Evolutionary conservation across 2,888 invertebrate genomes (phyloP).

Genomic region (Watsonalla cultraria): DNA sequence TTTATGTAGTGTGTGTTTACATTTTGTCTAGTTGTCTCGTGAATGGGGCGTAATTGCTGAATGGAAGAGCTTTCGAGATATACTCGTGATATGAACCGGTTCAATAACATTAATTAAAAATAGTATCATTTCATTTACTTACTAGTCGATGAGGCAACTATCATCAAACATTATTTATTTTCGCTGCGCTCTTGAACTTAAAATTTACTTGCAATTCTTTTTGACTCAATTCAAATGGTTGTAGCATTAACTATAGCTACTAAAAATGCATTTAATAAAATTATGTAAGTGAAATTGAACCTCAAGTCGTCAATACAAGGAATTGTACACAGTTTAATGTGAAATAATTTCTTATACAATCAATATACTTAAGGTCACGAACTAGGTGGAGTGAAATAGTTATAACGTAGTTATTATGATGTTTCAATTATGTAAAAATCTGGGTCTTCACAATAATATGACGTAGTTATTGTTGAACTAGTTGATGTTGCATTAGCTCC

Average conservation of each 20-base stretch:
- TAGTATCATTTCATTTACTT: neutral
- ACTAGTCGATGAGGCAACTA: neutral
- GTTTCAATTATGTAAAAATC: slow-evolving; percentile 57
- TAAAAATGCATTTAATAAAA: slow-evolving; percentile 42
- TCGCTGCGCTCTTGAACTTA: neutral
- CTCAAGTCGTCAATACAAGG: slow-evolving; percentile 53
- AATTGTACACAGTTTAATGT: slow-evolving; percentile 67
- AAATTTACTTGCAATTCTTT: slow-evolving; percentile 7
- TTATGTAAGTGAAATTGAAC: slow-evolving; percentile 37
- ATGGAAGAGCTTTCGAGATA: neutral
- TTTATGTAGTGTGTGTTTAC: too few species aligned
- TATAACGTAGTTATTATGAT: slow-evolving; percentile 29
- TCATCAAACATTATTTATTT: neutral
- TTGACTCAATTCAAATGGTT: slow-evolving; percentile 12
- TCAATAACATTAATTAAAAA: neutral
- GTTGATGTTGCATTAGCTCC: slow-evolving; percentile 58
- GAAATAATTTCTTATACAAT: slow-evolving; percentile 61
- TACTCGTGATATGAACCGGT: neutral
- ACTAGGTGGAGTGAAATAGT: slow-evolving; percentile 35
- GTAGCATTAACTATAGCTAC: slow-evolving; percentile 13
- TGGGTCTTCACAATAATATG: slow-evolving; percentile 53
- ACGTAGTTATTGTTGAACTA: slow-evolving; percentile 63
- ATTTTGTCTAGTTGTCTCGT: neutral
- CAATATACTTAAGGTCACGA: slow-evolving; percentile 39
- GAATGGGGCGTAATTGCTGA: neutral